Evolutionary conservation across 2,888 invertebrate species (phyloP).

Genomic region (Acanthopleura granulata): DNA sequence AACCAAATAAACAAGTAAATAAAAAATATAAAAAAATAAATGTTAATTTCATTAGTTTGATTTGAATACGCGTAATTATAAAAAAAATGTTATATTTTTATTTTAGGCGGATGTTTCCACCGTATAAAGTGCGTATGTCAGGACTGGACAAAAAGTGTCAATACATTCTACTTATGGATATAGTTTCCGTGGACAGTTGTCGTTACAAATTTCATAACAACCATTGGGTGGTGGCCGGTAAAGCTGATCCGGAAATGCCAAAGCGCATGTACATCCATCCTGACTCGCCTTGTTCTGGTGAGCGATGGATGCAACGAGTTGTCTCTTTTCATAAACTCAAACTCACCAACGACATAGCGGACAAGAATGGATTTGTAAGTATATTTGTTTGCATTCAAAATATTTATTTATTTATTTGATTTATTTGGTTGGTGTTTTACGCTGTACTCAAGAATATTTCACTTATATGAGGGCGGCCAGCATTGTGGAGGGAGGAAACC

Average conservation of each 20-base stretch:
- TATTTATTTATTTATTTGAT: too few species aligned
- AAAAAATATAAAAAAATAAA: too few species aligned
- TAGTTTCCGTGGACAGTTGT: not conserved
- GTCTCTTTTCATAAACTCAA: slow-evolving; percentile 6
- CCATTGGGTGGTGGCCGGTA: slow-evolving; percentile 74
- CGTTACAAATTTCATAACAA: slow-evolving; percentile 5
- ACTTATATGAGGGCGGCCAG: too few species aligned
- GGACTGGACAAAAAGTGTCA: slow-evolving; percentile 1
- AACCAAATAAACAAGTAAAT: too few species aligned
- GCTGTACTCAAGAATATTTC: too few species aligned
- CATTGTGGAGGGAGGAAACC: too few species aligned
- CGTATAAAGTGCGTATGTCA: not conserved
- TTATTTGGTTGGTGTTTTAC: too few species aligned
- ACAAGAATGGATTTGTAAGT: slow-evolving; percentile 5
- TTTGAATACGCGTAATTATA: too few species aligned
- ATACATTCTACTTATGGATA: not conserved
- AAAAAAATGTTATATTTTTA: not conserved
- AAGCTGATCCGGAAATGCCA: slow-evolving; percentile 99
- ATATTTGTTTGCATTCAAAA: not conserved
- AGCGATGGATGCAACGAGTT: slow-evolving; percentile 9
- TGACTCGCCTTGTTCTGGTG: slow-evolving; percentile 76
- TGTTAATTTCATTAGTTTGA: too few species aligned
- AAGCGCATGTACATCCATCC: slow-evolving; percentile 99
- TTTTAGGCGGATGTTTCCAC: slow-evolving; percentile 3
- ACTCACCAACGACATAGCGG: not conserved